Conservation (phyloP, 2,888 invertebrate genomes). For the Alviniconcha strummeri region DNA sequence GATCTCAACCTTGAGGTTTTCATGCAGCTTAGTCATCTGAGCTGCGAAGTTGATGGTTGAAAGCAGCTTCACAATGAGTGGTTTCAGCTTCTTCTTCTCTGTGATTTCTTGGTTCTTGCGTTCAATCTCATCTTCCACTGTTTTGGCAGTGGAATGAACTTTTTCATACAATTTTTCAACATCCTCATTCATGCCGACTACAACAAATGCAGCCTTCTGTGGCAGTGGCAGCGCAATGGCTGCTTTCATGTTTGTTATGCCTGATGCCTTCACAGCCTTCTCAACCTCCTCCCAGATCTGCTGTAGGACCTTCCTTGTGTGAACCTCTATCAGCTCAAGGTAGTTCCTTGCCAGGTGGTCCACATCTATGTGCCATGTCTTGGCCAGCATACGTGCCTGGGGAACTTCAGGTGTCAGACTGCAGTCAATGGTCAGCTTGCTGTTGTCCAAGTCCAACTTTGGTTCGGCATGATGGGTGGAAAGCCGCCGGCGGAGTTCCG, state of each 20-base stretch:
- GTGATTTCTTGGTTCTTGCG: slow-evolving; percentile 27
- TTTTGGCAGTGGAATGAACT: neutral
- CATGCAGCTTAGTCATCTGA: slow-evolving; percentile 4
- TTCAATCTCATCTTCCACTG: slow-evolving; percentile 28
- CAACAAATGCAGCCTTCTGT: slow-evolving; percentile 13
- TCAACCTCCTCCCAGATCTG: slow-evolving; percentile 34
- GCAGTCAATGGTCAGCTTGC: slow-evolving; percentile 9
- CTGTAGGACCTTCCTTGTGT: neutral
- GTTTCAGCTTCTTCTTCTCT: slow-evolving; percentile 19
- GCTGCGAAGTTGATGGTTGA: slow-evolving; percentile 11
- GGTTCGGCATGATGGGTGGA: neutral
- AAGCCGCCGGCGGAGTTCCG: slow-evolving; percentile 1
- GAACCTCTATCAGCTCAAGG: slow-evolving; percentile 10
- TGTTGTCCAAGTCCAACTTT: neutral
- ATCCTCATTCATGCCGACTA: slow-evolving; percentile 27
- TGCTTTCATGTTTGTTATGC: neutral
- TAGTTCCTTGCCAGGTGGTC: neutral
- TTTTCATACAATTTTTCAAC: slow-evolving; percentile 8
- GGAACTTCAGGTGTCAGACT: slow-evolving; percentile 17
- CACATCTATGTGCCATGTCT: slow-evolving; percentile 26
- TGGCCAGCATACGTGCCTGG: slow-evolving; percentile 13
- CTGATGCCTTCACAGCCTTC: neutral
- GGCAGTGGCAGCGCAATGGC: slow-evolving; percentile 1
- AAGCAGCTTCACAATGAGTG: slow-evolving; percentile 8
- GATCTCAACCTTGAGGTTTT: slow-evolving; percentile 24